A percentile compares a stretch with the other conserved stretches of the same genome.
Conservation (phyloP, 2,888 invertebrate species). For the Artemia sinica region DNA sequence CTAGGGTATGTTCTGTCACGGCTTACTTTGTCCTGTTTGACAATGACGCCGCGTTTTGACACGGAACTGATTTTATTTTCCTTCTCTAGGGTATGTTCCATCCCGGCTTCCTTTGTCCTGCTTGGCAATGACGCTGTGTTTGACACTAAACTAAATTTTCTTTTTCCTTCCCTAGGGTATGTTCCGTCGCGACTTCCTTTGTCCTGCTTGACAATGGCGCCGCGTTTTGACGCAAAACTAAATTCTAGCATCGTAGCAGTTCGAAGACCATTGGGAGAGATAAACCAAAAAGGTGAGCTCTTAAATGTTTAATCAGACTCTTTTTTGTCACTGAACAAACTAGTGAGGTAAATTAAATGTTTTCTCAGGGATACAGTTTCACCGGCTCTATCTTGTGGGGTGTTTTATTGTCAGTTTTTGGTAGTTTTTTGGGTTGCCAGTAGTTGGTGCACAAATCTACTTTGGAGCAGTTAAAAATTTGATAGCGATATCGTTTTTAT, state of each 20-base stretch:
- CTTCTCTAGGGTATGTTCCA: conserved; percentile 50
- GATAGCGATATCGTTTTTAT: no score
- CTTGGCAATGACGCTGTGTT: conserved; percentile 81
- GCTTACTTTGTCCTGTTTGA: conserved; percentile 79
- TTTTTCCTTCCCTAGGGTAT: conserved; percentile 40
- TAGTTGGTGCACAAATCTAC: no score
- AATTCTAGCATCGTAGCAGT: conserved; percentile 21
- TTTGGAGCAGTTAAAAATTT: no score
- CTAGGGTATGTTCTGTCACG: conserved; percentile 58
- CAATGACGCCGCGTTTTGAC: conserved; percentile 61
- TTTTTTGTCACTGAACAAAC: no score
- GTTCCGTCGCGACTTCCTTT: conserved; percentile 68
- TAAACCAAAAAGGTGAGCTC: conserved; percentile 23
- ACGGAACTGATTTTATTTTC: neutral
- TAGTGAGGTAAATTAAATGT: no score
- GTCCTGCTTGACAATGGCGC: conserved; percentile 85
- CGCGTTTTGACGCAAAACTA: conserved; percentile 37
- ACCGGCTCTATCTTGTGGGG: no score
- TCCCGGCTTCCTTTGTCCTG: conserved; percentile 72
- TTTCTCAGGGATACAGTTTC: no score
- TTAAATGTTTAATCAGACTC: no score
- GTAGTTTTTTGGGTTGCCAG: no score
- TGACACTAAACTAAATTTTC: conserved; percentile 36
- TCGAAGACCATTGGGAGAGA: conserved; percentile 50
- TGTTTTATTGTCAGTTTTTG: no score